Evolutionary conservation across 2,888 invertebrate species (phyloP), one percentile per base, ranked within the genome.

Genomic region (Adela reaumurella): DNA sequence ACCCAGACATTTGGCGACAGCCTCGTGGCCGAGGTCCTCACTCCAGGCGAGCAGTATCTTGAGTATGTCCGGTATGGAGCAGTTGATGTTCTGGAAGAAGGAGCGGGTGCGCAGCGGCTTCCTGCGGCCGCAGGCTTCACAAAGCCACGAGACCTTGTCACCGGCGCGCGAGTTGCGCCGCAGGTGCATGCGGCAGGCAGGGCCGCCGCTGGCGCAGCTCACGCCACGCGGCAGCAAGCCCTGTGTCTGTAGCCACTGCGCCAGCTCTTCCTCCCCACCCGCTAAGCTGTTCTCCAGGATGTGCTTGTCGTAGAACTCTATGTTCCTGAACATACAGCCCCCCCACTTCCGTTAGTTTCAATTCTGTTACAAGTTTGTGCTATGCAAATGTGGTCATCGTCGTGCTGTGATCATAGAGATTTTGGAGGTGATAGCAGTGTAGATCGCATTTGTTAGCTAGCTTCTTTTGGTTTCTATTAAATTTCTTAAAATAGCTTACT

Each of bases 11-110:
- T 72, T 68, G 16, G 82, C 77, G 43, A 80, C 74, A 19, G 67
- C 57, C 47, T 73, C 72, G 6, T 69, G 60, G 35, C 84, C 82
- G n/a, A 80, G 78, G 61, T 82, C 81, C 57, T 86, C 84, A 63
- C 84, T 83, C 88, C 88, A 88, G 0, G 83, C 85, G 42, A 85
- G 62, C 49, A 86, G 80, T 11, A 84, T 66, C 61, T 85, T 83
- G 50, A 87, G 64, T 43, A 81, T 74, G 59, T 83, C 81, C 52
- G 82, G 72, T 46, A 87, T 68, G 49, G 83, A 83, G 60, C 87
- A 87, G 55, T 83, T 84, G 16, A 86, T 64, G 43, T 82, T 74
- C n/a, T 79, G 65, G 59, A 87, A 85, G 57, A 86, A 83, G 0
- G 87, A 85, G 0, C 68, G 67, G 0, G 59, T 60, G 18, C 76